A percentile compares a stretch with the other conserved stretches of the same genome.
These are phyloP conservation scores for Talpa occidentalis DNA, from an alignment of 2,113 vertebrate species.

Conservation along the genomic window DNA sequence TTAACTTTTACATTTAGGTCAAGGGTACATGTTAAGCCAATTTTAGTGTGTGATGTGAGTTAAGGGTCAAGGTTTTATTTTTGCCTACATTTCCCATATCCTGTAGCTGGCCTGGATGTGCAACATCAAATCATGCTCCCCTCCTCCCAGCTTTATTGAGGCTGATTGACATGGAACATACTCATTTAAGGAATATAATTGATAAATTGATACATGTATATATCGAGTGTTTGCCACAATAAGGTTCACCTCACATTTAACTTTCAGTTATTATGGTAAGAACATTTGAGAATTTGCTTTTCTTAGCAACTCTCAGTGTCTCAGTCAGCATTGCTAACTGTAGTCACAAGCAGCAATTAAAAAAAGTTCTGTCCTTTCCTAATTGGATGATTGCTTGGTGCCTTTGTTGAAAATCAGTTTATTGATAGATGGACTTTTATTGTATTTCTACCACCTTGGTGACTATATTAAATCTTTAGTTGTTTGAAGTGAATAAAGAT, in stretches of 20 bases:
- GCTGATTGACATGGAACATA: neutral
- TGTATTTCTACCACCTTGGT: neutral
- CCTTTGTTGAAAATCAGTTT: conserved; percentile 5
- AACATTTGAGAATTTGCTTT: neutral
- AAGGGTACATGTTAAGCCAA: neutral
- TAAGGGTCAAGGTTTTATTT: neutral
- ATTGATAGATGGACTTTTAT: neutral
- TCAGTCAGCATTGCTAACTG: neutral
- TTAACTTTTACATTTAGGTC: neutral
- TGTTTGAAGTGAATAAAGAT: conserved; percentile 10
- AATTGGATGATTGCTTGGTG: neutral
- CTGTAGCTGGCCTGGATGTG: neutral
- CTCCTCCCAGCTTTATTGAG: neutral
- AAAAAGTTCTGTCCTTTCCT: neutral
- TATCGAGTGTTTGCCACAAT: neutral
- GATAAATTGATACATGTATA: neutral
- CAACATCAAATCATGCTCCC: neutral
- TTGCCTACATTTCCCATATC: neutral
- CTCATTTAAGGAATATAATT: neutral
- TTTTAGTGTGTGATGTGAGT: conserved; percentile 11
- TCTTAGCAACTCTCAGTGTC: neutral
- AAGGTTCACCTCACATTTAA: neutral
- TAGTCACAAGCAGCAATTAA: neutral
- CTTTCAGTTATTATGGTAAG: neutral
- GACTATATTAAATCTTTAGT: neutral